Conservation (phyloP, 2,113 vertebrate species). For the Catharus minimus region DNA sequence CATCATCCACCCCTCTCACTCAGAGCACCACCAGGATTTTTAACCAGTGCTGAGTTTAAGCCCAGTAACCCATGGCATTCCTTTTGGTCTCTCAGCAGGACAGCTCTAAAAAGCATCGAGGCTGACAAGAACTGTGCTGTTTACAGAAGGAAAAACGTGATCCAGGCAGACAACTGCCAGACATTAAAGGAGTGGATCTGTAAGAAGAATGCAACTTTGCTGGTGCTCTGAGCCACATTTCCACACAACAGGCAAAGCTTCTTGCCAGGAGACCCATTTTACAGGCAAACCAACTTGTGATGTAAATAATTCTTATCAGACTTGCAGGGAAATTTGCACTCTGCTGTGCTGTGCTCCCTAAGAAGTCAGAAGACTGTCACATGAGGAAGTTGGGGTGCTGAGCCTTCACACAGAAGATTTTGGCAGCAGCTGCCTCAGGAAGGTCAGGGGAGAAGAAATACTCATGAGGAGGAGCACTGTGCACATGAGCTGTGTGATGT, state of each 20-base stretch:
- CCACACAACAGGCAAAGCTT: background rate
- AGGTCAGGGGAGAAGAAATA: background rate
- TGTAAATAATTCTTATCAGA: background rate
- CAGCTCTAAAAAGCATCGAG: background rate
- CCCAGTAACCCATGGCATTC: background rate
- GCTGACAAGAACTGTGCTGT: conserved; percentile 32
- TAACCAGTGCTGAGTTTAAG: background rate
- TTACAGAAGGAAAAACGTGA: conserved; percentile 32
- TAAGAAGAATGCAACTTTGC: conserved; percentile 32
- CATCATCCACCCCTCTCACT: background rate
- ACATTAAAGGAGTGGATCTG: conserved; percentile 50
- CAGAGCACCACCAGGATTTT: background rate
- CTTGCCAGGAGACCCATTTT: background rate
- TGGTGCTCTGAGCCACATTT: background rate
- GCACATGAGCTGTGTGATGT: background rate
- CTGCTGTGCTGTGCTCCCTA: background rate
- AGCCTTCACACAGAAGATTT: accelerated
- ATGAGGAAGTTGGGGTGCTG: background rate
- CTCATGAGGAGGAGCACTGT: background rate
- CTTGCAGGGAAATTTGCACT: background rate
- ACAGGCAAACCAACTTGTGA: background rate
- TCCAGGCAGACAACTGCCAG: conserved; percentile 39
- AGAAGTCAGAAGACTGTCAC: background rate
- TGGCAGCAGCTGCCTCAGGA: background rate
- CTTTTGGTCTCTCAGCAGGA: background rate